Percentiles rank a stretch among this genome's conserved stretches.
Evolutionary conservation across 2,113 vertebrate species (phyloP).

Genomic region (Zootoca vivipara): DNA sequence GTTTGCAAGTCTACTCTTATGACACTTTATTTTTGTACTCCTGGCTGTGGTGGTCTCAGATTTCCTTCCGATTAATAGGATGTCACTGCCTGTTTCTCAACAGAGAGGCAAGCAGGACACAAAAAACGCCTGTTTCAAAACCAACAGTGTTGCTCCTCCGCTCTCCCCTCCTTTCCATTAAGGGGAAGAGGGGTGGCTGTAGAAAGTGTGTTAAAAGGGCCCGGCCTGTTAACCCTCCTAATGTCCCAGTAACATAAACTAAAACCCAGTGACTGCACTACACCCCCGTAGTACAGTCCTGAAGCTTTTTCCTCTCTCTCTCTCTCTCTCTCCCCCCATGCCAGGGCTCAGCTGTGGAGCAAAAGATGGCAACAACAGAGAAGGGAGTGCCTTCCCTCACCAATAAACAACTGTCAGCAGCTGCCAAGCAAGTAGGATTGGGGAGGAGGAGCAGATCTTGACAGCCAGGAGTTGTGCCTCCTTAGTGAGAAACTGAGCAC

Average conservation of each 20-base stretch:
- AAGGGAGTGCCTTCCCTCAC: neutral
- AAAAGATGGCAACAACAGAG: neutral
- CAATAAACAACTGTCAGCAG: neutral
- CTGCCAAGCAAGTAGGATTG: neutral
- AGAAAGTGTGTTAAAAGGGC: neutral
- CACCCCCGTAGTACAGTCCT: neutral
- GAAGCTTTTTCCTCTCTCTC: neutral
- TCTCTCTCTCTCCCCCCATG: neutral
- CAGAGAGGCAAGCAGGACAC: neutral
- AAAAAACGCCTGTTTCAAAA: neutral
- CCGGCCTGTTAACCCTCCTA: neutral
- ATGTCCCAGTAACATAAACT: neutral
- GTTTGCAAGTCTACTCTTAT: neutral
- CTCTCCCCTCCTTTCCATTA: neutral
- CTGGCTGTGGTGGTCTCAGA: neutral
- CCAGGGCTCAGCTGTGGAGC: neutral
- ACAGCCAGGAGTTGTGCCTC: neutral
- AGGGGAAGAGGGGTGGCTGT: neutral
- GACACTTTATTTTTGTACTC: neutral
- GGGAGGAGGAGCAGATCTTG: too few species aligned
- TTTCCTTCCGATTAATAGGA: conserved; percentile 5
- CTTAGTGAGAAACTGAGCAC: neutral
- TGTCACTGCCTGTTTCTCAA: neutral
- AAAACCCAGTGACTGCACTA: neutral
- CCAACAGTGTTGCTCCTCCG: neutral